phyloP scores from a whole-genome alignment of 1,140 invertebrate species.

The Saccostrea cuccullata region DNA sequence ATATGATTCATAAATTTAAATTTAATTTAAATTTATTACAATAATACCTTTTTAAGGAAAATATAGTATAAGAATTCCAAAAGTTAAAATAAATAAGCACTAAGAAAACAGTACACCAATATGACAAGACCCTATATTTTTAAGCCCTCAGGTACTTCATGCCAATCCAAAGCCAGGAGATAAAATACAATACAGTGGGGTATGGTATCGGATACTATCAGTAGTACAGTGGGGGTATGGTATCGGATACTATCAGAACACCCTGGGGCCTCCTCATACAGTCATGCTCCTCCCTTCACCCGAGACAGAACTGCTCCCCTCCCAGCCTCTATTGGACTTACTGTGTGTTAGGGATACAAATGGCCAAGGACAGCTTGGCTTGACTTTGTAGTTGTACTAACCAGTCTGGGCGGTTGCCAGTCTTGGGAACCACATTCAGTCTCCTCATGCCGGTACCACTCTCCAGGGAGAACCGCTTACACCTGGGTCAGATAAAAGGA shows the following conservation, averaged over 20 bases:
- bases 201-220: no score
- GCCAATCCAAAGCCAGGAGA: no score
- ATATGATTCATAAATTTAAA: no score
- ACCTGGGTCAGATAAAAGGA: slow-evolving; percentile 81
- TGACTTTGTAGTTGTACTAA: slow-evolving; percentile 71
- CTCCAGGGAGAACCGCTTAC: slow-evolving; percentile 88
- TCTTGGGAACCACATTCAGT: slow-evolving; percentile 83
- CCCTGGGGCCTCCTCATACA: background rate
- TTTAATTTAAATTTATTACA: no score
- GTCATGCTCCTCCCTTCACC: background rate
- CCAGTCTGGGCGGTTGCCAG: slow-evolving; percentile 84
- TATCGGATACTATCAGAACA: background rate
- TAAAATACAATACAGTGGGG: no score
- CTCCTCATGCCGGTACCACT: slow-evolving; percentile 85
- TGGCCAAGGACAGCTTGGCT: slow-evolving; percentile 55
- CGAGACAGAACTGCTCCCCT: background rate
- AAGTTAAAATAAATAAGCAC: no score
- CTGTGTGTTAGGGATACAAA: slow-evolving; percentile 57
- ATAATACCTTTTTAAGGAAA: no score
- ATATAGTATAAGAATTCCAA: no score
- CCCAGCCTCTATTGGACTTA: slow-evolving; percentile 55
- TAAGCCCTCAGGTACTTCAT: no score
- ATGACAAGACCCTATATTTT: no score
- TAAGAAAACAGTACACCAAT: no score
- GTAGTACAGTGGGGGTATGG: no score